Percentiles rank a stretch among this genome's conserved stretches.
Conservation (phyloP, 2,113 vertebrate genomes). For the Passerina amoena region DNA sequence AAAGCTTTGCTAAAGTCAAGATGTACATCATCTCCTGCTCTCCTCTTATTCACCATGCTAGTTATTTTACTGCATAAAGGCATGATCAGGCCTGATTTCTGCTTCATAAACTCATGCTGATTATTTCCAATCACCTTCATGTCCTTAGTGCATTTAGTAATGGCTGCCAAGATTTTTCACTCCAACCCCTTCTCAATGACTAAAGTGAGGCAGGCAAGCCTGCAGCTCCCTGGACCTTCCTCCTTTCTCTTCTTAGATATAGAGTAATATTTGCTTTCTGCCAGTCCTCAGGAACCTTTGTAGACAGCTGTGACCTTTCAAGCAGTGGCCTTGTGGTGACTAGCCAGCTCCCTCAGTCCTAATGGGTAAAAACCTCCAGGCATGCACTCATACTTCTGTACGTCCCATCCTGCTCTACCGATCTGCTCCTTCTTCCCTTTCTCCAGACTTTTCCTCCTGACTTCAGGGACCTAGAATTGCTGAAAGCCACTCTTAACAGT, state of each 20-base stretch:
- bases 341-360: not conserved
- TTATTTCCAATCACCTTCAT: not conserved
- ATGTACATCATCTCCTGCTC: not conserved
- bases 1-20: not conserved
- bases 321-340: not conserved
- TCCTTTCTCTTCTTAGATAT: not conserved
- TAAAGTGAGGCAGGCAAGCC: not conserved
- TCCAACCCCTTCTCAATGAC: not conserved
- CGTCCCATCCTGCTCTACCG: not conserved
- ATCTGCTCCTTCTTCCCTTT: not conserved
- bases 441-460: not conserved
- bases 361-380: not conserved
- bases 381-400: not conserved
- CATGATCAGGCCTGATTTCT: not conserved
- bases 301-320: not conserved
- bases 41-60: not conserved
- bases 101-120: not conserved
- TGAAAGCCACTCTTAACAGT: not conserved
- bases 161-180: not conserved
- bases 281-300: not conserved
- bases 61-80: not conserved
- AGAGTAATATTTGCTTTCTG: not conserved
- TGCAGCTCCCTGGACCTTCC: not conserved
- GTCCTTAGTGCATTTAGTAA: not conserved
- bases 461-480: not conserved